phyloP scores from a whole-genome alignment of 2,113 vertebrate species.

The Cygnus atratus region DNA sequence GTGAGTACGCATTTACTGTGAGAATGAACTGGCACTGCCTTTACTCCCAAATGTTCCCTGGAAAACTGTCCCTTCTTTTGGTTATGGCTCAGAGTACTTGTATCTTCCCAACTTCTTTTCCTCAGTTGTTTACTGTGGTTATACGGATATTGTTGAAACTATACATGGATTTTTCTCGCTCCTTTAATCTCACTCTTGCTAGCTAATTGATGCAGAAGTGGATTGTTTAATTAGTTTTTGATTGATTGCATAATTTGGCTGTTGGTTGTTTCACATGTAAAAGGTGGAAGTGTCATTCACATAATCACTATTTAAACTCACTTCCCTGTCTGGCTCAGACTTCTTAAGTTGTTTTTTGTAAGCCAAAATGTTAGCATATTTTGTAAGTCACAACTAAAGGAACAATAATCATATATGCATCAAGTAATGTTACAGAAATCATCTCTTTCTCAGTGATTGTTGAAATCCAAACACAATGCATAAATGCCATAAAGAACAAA shows the following conservation, averaged over 20 bases:
- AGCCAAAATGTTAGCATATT: not conserved
- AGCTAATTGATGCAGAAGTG: not conserved
- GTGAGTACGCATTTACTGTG: not conserved
- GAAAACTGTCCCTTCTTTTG: not conserved
- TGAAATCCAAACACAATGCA: not conserved
- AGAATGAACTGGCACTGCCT: not conserved
- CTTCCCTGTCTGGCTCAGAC: not conserved
- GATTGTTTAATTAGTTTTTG: not conserved
- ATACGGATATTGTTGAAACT: not conserved
- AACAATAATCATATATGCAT: not conserved
- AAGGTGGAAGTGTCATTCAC: not conserved
- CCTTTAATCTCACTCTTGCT: not conserved
- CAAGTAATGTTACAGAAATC: not conserved
- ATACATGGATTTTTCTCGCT: not conserved
- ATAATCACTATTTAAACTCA: not conserved
- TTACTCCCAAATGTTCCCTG: not conserved
- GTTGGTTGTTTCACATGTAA: not conserved
- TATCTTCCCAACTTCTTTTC: not conserved
- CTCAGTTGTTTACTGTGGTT: not conserved
- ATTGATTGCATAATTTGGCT: not conserved
- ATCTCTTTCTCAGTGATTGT: not conserved
- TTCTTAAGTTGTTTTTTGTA: not conserved
- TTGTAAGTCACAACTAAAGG: not conserved
- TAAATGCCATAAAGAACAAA: not conserved
- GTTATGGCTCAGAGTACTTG: not conserved